phyloP scores from a whole-genome alignment of 1,140 invertebrate genomes.

The Drosophila tristis region DNA sequence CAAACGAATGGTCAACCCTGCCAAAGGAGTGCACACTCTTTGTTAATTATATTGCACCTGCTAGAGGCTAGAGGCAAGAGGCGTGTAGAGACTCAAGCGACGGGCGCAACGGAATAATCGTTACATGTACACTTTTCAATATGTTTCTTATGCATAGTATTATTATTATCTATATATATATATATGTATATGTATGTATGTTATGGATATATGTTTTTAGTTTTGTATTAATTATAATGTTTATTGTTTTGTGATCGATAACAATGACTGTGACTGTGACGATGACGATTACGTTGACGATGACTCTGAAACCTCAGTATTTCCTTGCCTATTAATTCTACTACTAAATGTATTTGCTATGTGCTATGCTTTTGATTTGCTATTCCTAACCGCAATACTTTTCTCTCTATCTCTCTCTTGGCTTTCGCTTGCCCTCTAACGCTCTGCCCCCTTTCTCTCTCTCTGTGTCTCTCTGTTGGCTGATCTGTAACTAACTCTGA shows the following conservation, averaged over 20 bases:
- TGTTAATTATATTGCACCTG: slow-evolving; percentile 27
- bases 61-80: not conserved
- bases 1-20: too few species aligned
- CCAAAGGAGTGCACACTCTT: not conserved
- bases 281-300: slow-evolving; percentile 18
- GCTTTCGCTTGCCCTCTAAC: slow-evolving; percentile 33
- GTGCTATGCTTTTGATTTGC: slow-evolving; percentile 67
- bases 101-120: slow-evolving; percentile 20
- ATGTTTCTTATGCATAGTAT: slow-evolving; percentile 50
- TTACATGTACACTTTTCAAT: slow-evolving; percentile 55
- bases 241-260: slow-evolving; percentile 61
- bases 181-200: slow-evolving; percentile 32
- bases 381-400: slow-evolving; percentile 26
- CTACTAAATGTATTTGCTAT: slow-evolving; percentile 43
- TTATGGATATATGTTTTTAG: slow-evolving; percentile 47
- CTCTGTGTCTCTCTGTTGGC: slow-evolving; percentile 2
- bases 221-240: slow-evolving; percentile 64
- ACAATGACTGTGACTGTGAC: slow-evolving; percentile 20
- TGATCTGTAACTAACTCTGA: slow-evolving; percentile 41
- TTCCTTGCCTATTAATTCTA: slow-evolving; percentile 31
- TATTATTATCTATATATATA: slow-evolving; percentile 20
- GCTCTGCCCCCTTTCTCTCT: slow-evolving; percentile 17
- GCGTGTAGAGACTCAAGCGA: not conserved
- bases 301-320: slow-evolving; percentile 49
- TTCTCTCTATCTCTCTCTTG: slow-evolving; percentile 5